Base-by-base conservation (phyloP, 37 sponge, comb jelly and placozoan species). In the Chondrosia reniformis region DNA sequence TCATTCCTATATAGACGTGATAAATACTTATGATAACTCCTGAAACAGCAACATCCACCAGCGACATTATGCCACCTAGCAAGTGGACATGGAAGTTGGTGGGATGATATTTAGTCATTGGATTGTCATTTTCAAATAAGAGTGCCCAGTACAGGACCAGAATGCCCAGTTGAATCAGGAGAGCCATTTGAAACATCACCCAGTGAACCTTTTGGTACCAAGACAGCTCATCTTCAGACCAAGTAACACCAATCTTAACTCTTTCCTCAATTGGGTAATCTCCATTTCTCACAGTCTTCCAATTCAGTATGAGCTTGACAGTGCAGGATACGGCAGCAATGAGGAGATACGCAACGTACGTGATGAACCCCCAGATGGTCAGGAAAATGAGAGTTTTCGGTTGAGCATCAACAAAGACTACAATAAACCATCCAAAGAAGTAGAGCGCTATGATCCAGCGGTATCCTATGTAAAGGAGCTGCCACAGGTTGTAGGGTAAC, bases 131-230 rank as follows among this genome's bases (percentile, higher is more conserved):
- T 0, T 37, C 17, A 54, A 76, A 88, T 7, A 93, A 43, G 6
- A 93, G 41, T 0, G 73, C 13, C 86, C 86, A 93, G 59, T 83
- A 93, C 25, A 88, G 80, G 1, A 93, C 1, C 0, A 40, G 5
- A 0, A 93, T 58, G 0, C 32, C 31, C 0, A 88, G 4, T 22
- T 85, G 74, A 25, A 55, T 4, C 12, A 55, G 54, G 25, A 36
- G 24, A 19, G 76, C 86, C 9, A 88, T 22, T 17, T 43, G 54
- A 40, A 66, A 80, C 0, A 85, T 34, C 7, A 83, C 19, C 93
- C 89, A 88, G 17, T 85, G 86, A 17, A 85, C 39, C 61, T 80
- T 83, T 2, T 88, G 84, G 46, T 86, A 93, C 93, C 93, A 93
- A 63, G 30, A 37, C 33, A 77, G 41, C 0, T 25, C 44, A 24